Conservation (phyloP, 1,140 invertebrate genomes). For the Drosophila gunungcola region DNA sequence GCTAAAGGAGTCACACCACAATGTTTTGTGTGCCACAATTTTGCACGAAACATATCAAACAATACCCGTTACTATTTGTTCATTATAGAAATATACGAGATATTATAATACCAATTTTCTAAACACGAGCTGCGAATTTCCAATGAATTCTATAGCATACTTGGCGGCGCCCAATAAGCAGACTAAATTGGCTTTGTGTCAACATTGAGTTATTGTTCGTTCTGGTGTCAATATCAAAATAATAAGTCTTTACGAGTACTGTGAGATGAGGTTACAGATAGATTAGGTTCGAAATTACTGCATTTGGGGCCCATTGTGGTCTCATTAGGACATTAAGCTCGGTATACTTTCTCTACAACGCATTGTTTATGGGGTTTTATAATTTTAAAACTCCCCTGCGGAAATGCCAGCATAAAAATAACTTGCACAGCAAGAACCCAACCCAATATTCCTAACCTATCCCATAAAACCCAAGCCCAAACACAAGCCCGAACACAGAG, state of each 20-base stretch:
- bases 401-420: conserved; percentile 52
- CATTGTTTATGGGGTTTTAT: conserved; percentile 8
- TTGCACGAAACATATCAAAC: conserved; percentile 11
- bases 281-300: conserved; percentile 27
- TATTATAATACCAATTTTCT: conserved; percentile 33
- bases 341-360: background rate
- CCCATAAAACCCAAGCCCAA: conserved; percentile 34
- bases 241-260: conserved; percentile 19
- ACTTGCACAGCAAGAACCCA: conserved; percentile 30
- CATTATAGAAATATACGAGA: conserved; percentile 11
- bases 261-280: conserved; percentile 1
- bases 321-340: conserved; percentile 41
- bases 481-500: conserved; percentile 22
- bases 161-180: conserved; percentile 32
- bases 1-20: conserved; percentile 7
- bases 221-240: conserved; percentile 39
- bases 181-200: conserved; percentile 13
- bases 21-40: conserved; percentile 9
- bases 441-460: conserved; percentile 30
- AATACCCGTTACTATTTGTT: conserved; percentile 26
- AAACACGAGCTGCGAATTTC: conserved; percentile 30
- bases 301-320: conserved; percentile 33
- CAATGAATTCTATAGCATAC: conserved; percentile 47
- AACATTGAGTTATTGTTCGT: conserved; percentile 32
- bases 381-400: conserved; percentile 46